These are phyloP conservation scores for Charanyca ferruginea DNA, from an alignment of 2,888 invertebrate species.

Conservation along the genomic window DNA sequence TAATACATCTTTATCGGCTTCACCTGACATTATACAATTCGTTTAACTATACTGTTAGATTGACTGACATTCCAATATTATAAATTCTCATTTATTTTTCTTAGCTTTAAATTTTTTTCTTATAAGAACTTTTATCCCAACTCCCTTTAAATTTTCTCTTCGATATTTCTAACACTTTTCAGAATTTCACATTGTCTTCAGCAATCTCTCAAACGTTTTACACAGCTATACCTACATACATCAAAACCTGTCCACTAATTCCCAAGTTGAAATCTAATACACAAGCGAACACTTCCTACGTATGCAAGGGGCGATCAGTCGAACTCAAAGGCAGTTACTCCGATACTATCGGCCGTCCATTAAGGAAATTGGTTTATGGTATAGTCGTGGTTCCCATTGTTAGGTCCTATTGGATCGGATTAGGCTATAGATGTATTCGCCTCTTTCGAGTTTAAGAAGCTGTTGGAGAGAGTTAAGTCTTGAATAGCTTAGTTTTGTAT, in stretches of 20 bases:
- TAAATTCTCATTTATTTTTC: no score
- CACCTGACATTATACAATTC: background rate
- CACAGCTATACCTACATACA: conserved; percentile 3
- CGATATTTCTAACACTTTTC: background rate
- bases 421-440: conserved; percentile 11
- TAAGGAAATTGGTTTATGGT: conserved; percentile 88
- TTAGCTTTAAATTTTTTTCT: background rate
- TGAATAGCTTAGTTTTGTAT: background rate
- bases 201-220: background rate
- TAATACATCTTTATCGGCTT: background rate
- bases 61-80: background rate
- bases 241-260: conserved; percentile 32
- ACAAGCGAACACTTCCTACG: conserved; percentile 37
- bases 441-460: background rate
- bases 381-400: conserved; percentile 55
- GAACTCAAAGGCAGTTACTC: conserved; percentile 74
- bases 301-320: conserved; percentile 49
- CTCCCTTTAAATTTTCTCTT: background rate
- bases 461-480: no score
- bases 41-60: background rate
- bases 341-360: conserved; percentile 80
- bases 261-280: conserved; percentile 20
- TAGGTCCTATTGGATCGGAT: conserved; percentile 42
- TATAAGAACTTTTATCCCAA: background rate
- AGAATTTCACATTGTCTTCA: background rate